Base-by-base conservation (phyloP, 2,797 vertebrate genomes). In the Gymnothorax javanicus region DNA sequence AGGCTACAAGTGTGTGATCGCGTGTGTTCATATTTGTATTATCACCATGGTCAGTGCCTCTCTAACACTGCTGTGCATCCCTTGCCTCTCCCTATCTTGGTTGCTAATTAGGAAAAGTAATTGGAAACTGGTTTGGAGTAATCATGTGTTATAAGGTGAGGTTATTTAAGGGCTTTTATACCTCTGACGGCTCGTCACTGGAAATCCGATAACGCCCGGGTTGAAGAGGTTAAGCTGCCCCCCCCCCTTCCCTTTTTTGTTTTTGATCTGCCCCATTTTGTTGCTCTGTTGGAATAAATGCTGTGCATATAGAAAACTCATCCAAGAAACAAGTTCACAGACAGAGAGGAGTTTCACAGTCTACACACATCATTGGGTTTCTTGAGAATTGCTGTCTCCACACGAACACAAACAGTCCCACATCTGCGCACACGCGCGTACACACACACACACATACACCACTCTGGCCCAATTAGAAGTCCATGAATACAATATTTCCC, bases 401-500 rank as follows among this genome's bases (percentile, higher is more conserved):
- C 64, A 59, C 58, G 15, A 15, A 59, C 58, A 59, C 3, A 59
- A 8, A 59, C 58, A 59, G 0, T 59, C 58, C 7, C 58, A 59
- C 58, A 59, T 3, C 7, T 15, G 15, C 58, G 15, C 7, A 59
- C 58, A 69, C 23, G 4, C 20, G 0, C n/a, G 1, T 17, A 27
- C 64, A 69, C 69, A 73, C 25, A 73, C 69, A 73, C 69, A 73
- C 67, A 25, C 67, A 69, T 11, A 69, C 8, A 25, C 67, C 5
- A 5, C 25, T 67, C 20, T 7, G 23, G 23, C 23, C 64, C 64
- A n/a, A 67, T 25, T 7, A n/a, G 7, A 67, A 67, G 64, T 67
- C 64, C 64, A 67, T 67, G 25, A 67, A 67, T 67, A 9, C 64
- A 67, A 67, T 67, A 67, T 67, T 67, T 67, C 64, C 64, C 75